A percentile compares a stretch with the other conserved stretches of the same genome.
phyloP scores from a whole-genome alignment of 2,113 vertebrate species.

The Halichoeres trimaculatus region DNA sequence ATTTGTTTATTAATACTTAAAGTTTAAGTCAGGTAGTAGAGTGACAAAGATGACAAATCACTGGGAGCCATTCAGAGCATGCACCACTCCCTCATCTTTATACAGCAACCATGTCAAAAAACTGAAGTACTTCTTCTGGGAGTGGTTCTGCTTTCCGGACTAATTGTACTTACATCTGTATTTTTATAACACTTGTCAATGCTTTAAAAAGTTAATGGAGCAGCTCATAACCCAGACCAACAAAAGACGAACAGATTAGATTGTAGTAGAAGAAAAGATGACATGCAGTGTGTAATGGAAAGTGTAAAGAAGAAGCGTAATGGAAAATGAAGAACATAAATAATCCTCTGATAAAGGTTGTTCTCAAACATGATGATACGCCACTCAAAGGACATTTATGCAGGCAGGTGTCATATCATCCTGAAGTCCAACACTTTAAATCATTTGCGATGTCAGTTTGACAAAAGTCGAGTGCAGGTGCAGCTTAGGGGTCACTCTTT shows the following conservation, averaged over 20 bases:
- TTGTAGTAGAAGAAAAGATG: background rate
- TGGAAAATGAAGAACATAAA: background rate
- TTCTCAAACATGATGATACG: too few relatives aligned
- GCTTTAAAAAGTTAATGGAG: constrained; percentile 19
- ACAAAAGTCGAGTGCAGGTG: too few relatives aligned
- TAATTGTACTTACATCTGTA: constrained; percentile 14
- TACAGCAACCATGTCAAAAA: constrained; percentile 13
- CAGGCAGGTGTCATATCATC: too few relatives aligned
- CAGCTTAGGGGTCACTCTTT: too few relatives aligned
- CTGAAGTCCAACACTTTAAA: too few relatives aligned
- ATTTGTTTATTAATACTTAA: constrained; percentile 47
- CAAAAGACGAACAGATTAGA: constrained; percentile 11
- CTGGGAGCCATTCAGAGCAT: background rate
- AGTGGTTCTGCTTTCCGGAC: constrained; percentile 25
- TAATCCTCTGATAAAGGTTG: background rate
- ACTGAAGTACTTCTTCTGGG: constrained; percentile 22
- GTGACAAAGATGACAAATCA: constrained; percentile 25
- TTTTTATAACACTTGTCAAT: constrained; percentile 29
- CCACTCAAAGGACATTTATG: too few relatives aligned
- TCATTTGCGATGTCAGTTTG: too few relatives aligned
- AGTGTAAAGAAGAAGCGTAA: background rate
- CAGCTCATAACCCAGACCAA: background rate
- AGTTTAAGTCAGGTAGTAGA: constrained; percentile 27
- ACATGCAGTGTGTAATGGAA: background rate
- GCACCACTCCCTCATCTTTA: constrained; percentile 39